Evolutionary conservation across 2,888 invertebrate species (phyloP), one percentile per base, ranked within the genome.

Genomic region (Tipula helvola): DNA sequence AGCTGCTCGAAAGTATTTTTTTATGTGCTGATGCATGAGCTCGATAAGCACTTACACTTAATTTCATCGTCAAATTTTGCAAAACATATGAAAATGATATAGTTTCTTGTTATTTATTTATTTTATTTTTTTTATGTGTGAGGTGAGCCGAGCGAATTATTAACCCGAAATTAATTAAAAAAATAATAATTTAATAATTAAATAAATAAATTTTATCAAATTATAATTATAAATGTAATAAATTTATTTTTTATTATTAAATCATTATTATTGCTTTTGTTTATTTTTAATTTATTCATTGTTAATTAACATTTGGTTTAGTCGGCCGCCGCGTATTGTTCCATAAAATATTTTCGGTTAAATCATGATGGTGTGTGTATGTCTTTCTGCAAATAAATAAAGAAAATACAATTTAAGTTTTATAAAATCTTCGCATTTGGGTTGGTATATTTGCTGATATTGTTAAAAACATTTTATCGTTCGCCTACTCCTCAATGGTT

Each of bases 1-100:
- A 95, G 90, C 95, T 96, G 90, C 95, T 94, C 89, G 95, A 95
- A 90, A 96, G 93, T 90, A 96, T 96, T 93, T 96, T 96, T 92
- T 96, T 96, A 92, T 96, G 96, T 91, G 96, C 96, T 89, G 96
- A 96, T 91, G 96, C 96, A 92, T 96, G 96, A 90, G 96, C 96
- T 91, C 96, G 94, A 92, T 96, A 96, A 90, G 96, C 96, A 90
- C 96, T 96, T 90, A 96, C 96, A 92, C 96, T 96, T 90, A 96
- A 93, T 94, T 96, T 96, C 96, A 96, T 96, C 88, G 88, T 88
- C 52, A 85, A 85, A 42, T 85, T 42, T 84, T 84, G 41, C 41
- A 39, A 84, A 84, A 39, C 47, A 87, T 86, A 83, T 83, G 28
- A 16, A 87, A 85, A 86, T 87, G 71, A 28, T 18, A 71, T 71